These are phyloP conservation scores for Hymenochirus boettgeri DNA, from an alignment of 2,113 vertebrate species.

Conservation along the genomic window DNA sequence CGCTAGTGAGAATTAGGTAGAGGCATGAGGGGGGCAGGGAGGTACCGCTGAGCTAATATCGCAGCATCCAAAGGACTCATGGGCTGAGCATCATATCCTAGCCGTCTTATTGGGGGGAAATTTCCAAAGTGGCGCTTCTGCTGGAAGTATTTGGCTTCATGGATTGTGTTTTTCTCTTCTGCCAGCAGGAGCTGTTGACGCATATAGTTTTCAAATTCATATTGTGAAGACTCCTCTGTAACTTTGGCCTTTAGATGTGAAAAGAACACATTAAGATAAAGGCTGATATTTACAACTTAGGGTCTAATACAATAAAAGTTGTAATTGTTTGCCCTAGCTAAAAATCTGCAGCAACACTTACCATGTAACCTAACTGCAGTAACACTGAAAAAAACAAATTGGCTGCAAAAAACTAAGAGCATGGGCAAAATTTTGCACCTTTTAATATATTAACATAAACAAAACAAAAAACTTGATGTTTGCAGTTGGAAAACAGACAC, in stretches of 20 bases:
- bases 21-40: slow-evolving; percentile 46
- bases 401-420: too few species aligned
- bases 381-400: too few species aligned
- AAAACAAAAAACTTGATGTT: too few species aligned
- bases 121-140: slow-evolving; percentile 87
- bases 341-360: too few species aligned
- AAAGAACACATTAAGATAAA: neutral
- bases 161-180: slow-evolving; percentile 93
- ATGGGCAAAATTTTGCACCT: too few species aligned
- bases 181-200: slow-evolving; percentile 95
- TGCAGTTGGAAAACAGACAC: too few species aligned
- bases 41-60: slow-evolving; percentile 90
- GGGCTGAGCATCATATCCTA: slow-evolving; percentile 92
- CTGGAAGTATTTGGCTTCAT: slow-evolving; percentile 88
- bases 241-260: slow-evolving; percentile 75
- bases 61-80: slow-evolving; percentile 92
- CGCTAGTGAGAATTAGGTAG: slow-evolving; percentile 25
- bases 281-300: too few species aligned
- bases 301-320: too few species aligned
- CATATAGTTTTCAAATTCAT: slow-evolving; percentile 99
- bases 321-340: too few species aligned
- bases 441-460: too few species aligned
- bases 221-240: slow-evolving; percentile 93
- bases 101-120: slow-evolving; percentile 84
- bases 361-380: too few species aligned